Evolutionary conservation across 2,888 invertebrate genomes (phyloP).

Genomic region (Eupithecia insigniata): DNA sequence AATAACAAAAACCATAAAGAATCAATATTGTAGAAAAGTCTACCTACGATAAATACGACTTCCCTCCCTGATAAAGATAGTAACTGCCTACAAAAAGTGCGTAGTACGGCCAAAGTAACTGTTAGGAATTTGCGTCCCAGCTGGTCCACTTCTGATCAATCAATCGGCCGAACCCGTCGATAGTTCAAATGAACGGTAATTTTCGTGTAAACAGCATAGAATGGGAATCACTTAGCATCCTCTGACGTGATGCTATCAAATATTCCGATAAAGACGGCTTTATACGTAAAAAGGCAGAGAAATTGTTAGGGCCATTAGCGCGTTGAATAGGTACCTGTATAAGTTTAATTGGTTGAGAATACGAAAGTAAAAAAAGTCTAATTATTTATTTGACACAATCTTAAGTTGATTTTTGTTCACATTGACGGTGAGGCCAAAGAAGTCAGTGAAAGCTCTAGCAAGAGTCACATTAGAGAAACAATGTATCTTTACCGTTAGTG

Average conservation of each 20-base stretch:
- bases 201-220: slow-evolving; percentile 60
- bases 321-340: slow-evolving; percentile 12
- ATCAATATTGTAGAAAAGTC: too few species aligned
- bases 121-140: neutral
- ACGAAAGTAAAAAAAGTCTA: neutral
- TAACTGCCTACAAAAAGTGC: neutral
- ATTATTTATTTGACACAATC: neutral
- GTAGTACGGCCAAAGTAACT: neutral
- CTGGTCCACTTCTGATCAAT: slow-evolving; percentile 51
- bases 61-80: neutral
- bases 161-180: slow-evolving; percentile 54
- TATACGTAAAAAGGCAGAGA: slow-evolving; percentile 50
- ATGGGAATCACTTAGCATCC: slow-evolving; percentile 66
- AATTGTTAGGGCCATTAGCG: slow-evolving; percentile 29
- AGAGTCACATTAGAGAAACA: neutral
- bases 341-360: slow-evolving; percentile 4
- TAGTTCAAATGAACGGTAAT: slow-evolving; percentile 66
- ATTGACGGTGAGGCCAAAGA: neutral
- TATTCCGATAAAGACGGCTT: slow-evolving; percentile 48
- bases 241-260: slow-evolving; percentile 55
- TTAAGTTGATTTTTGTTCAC: too few species aligned
- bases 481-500: too few species aligned
- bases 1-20: too few species aligned
- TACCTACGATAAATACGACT: neutral
- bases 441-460: neutral